These are phyloP conservation scores for Litoditis marina DNA, from an alignment of 2,888 invertebrate species.

Conservation along the genomic window DNA sequence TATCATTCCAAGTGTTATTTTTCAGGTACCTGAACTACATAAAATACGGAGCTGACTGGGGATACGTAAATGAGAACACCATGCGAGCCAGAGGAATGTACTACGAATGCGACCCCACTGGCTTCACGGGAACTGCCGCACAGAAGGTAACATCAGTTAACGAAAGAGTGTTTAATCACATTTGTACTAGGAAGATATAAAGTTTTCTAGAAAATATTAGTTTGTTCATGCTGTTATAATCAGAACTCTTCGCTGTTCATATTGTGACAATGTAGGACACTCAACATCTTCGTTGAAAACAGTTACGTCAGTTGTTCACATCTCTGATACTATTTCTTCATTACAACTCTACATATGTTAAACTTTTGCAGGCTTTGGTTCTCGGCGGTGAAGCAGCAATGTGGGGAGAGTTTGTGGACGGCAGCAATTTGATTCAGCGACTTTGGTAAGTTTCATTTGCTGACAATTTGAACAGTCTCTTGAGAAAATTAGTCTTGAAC, in stretches of 20 bases:
- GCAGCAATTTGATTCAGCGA: conserved; percentile 67
- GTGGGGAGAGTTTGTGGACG: conserved; percentile 82
- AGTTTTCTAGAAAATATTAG: no score
- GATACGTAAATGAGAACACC: conserved; percentile 12
- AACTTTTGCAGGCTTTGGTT: conserved; percentile 66
- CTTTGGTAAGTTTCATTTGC: conserved; percentile 70
- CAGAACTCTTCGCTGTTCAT: no score
- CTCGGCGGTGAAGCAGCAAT: conserved; percentile 89
- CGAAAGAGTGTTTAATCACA: neutral
- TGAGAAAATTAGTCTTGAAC: neutral
- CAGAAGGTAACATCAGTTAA: no score
- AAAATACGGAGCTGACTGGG: conserved; percentile 62
- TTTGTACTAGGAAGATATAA: no score
- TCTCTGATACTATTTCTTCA: no score
- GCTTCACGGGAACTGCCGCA: conserved; percentile 63
- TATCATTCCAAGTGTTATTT: no score
- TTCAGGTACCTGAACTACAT: conserved; percentile 79
- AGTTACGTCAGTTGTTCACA: no score
- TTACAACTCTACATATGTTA: neutral
- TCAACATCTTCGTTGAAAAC: no score
- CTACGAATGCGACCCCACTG: conserved; percentile 63
- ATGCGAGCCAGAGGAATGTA: conserved; percentile 43
- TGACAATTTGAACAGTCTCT: neutral
- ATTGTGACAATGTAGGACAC: no score
- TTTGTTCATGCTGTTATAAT: no score